Percentiles rank a stretch among this genome's conserved stretches.
These are phyloP conservation scores for Bovichtus diacanthus DNA, from an alignment of 2,797 vertebrate species.

Conservation along the genomic window DNA sequence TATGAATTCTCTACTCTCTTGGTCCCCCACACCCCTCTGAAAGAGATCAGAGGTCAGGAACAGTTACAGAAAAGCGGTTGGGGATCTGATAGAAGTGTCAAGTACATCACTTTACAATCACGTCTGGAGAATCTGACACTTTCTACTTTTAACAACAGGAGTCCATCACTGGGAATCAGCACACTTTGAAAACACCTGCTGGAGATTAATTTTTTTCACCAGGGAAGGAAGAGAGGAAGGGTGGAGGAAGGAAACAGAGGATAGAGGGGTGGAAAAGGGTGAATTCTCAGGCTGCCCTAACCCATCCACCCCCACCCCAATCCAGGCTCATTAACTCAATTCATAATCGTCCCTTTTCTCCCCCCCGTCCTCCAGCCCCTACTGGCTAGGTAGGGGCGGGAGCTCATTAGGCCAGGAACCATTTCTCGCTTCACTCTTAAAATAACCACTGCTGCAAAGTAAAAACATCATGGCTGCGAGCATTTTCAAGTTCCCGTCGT, in stretches of 20 bases:
- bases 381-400: conserved; percentile 34
- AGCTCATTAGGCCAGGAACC: conserved; percentile 68
- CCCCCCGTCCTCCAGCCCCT: conserved; percentile 30
- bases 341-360: conserved; percentile 74
- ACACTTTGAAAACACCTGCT: conserved; percentile 71
- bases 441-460: conserved; percentile 25
- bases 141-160: conserved; percentile 35
- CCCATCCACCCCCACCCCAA: conserved; percentile 37
- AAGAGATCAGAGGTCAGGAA: conserved; percentile 27
- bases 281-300: conserved; percentile 55
- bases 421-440: conserved; percentile 38
- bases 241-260: conserved; percentile 21
- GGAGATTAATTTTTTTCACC: conserved; percentile 17
- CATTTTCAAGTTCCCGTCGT: conserved; percentile 30
- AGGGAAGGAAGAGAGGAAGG: conserved; percentile 24
- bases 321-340: conserved; percentile 84
- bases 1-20: no score
- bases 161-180: conserved; percentile 69
- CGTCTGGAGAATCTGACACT: conserved; percentile 51
- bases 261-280: conserved; percentile 16
- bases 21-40: not conserved
- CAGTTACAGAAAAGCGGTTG: not conserved
- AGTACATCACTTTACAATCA: conserved; percentile 38
- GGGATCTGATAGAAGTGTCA: not conserved
- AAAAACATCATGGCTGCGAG: conserved; percentile 5